Evolutionary conservation across 1,140 invertebrate species (phyloP), one percentile per base, ranked within the genome.

Genomic region (Drosophila murphyi): DNA sequence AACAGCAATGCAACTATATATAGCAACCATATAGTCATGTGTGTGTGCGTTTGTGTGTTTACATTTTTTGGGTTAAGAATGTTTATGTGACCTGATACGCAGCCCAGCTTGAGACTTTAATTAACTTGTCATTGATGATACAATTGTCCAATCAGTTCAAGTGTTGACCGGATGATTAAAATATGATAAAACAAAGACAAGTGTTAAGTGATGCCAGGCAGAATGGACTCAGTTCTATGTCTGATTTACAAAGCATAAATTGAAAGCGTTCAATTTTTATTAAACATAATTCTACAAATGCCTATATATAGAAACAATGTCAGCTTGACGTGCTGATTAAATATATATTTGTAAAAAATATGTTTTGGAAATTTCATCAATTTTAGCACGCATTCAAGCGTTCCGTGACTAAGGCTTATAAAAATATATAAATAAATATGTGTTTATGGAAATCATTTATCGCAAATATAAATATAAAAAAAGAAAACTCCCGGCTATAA

Each of bases 1-100:
- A 71, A 59, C 72, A 75, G 41, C 72, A 71, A 52, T 43, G 45
- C 29, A 65, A 65, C 68, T 76, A 76, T 72, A 76, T 50, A 60
- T 50, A 76, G 39, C 37, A 56, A 43, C 31, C 20, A 62, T 71
- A 76, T 72, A 61, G 73, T 54, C 56, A 32, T 57, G 45, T 35
- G 59, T 74, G 64, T 73, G 54, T 54, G 47, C 20, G 20, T 20
- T 20, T 59, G 47, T 65, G 62, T 59, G 47, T 20, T 20, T 20
- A 20, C 20, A 20, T 20, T 20, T 20, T 20, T 20, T 51, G 59
- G 28, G 54, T 52, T 41, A 50, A 39, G 3, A 7, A 31, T 29
- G 29, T 39, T 39, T 39, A 8, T 8, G 7, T 64, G 61, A 51
- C 37, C 47, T 39, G 37, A 59, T n/a, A n/a, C 28, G 29, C 47